Percentiles rank a stretch among this genome's conserved stretches.
These are phyloP conservation scores for Drosophila bipectinata DNA, from an alignment of 1,140 invertebrate genomes.

Conservation along the genomic window DNA sequence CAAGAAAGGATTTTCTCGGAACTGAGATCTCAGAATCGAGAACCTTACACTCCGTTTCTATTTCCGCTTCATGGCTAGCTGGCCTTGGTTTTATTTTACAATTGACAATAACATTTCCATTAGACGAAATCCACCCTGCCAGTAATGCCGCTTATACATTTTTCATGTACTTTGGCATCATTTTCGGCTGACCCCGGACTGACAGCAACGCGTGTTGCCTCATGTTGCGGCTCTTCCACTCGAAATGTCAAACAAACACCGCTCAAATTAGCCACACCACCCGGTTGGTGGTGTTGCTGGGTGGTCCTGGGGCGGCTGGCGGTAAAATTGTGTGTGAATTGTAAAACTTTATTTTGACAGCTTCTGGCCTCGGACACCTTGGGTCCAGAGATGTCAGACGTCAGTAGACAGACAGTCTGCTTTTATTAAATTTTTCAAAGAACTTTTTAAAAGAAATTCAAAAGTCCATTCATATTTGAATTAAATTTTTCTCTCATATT, in stretches of 20 bases:
- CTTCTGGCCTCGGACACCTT: slow-evolving; percentile 69
- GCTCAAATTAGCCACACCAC: slow-evolving; percentile 71
- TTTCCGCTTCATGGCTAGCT: background rate
- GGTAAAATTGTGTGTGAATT: slow-evolving; percentile 61
- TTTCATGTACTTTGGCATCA: slow-evolving; percentile 63
- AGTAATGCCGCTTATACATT: slow-evolving; percentile 47
- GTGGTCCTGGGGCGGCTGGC: background rate
- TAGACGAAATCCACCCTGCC: slow-evolving; percentile 40
- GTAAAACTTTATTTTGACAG: slow-evolving; percentile 80
- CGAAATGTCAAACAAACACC: slow-evolving; percentile 72
- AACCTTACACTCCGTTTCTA: background rate
- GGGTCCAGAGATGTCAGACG: slow-evolving; percentile 38
- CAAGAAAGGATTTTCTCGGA: slow-evolving; percentile 30
- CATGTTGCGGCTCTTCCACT: slow-evolving; percentile 67
- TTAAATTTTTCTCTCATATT: background rate
- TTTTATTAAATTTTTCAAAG: background rate
- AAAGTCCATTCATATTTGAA: background rate
- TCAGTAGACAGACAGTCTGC: slow-evolving; percentile 1
- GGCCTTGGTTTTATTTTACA: slow-evolving; percentile 49
- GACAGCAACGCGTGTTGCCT: slow-evolving; percentile 66
- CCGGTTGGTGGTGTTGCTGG: slow-evolving; percentile 1
- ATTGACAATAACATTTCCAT: slow-evolving; percentile 77
- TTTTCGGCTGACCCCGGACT: slow-evolving; percentile 44
- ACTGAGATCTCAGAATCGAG: background rate
- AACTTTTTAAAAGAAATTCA: background rate